phyloP scores from a whole-genome alignment of 2,888 invertebrate species.

The Limnephilus marmoratus region DNA sequence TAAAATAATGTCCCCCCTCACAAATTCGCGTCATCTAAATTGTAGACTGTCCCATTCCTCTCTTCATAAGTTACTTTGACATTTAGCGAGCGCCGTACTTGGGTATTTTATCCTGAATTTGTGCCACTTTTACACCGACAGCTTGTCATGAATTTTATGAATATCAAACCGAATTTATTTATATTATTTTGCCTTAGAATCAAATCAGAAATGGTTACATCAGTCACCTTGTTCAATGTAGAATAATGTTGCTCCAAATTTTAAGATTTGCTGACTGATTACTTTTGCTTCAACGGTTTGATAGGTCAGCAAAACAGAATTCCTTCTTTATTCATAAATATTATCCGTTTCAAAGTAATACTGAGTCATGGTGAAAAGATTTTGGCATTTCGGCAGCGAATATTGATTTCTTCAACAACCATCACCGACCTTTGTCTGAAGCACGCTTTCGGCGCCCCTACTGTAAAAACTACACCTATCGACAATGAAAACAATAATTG shows the following conservation, averaged over 20 bases:
- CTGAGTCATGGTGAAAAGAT: background rate
- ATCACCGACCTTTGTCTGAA: background rate
- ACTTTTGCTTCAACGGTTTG: background rate
- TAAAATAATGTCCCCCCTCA: constrained; percentile 5
- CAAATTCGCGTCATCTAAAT: background rate
- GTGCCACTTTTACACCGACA: background rate
- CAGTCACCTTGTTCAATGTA: background rate
- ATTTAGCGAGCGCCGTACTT: constrained; percentile 1
- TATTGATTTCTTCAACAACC: constrained; percentile 32
- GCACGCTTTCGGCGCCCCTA: background rate
- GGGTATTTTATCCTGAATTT: constrained; percentile 13
- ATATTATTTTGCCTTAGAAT: background rate
- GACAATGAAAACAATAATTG: background rate
- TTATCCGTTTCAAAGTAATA: background rate
- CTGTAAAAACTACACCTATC: background rate
- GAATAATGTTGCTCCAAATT: background rate
- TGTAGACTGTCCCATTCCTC: constrained; percentile 28
- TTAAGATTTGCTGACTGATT: background rate
- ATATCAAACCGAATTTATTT: background rate
- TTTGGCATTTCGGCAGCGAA: constrained; percentile 40
- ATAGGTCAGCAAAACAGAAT: background rate
- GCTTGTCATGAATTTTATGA: background rate
- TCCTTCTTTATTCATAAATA: background rate
- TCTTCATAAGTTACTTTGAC: constrained; percentile 4
- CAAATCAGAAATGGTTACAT: background rate